phyloP scores from a whole-genome alignment of 2,888 invertebrate genomes.

The Mimumesa dahlbomi region DNA sequence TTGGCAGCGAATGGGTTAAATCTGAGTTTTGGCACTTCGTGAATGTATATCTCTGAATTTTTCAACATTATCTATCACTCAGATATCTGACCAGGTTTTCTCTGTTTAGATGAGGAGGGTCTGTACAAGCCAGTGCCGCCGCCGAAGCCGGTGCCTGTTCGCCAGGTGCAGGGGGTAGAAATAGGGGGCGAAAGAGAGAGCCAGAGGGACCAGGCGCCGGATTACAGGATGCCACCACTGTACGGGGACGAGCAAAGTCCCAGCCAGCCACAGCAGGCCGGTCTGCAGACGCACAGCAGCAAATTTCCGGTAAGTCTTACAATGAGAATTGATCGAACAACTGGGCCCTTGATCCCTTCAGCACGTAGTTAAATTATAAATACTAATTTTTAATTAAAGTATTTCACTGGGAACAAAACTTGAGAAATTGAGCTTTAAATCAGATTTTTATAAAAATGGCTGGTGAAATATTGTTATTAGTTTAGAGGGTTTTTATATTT shows the following conservation, averaged over 20 bases:
- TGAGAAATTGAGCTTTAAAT: too few relatives aligned
- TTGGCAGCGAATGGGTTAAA: too few relatives aligned
- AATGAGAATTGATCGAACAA: not conserved
- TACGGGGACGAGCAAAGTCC: constrained; percentile 80
- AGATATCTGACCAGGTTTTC: constrained; percentile 3
- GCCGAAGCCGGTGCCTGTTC: constrained; percentile 83
- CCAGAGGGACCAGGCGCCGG: constrained; percentile 66
- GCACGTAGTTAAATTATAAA: too few relatives aligned
- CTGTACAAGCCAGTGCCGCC: constrained; percentile 84
- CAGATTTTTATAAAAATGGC: too few relatives aligned
- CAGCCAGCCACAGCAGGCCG: constrained; percentile 79
- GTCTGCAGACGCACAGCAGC: constrained; percentile 88
- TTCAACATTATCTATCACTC: not conserved
- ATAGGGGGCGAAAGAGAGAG: constrained; percentile 50
- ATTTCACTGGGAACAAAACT: too few relatives aligned
- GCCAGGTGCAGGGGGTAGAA: constrained; percentile 82
- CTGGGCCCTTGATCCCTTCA: too few relatives aligned
- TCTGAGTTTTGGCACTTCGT: too few relatives aligned
- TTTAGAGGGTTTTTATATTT: too few relatives aligned
- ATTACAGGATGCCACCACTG: constrained; percentile 78
- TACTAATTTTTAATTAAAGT: too few relatives aligned
- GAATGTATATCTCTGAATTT: too few relatives aligned
- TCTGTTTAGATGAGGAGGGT: constrained; percentile 81
- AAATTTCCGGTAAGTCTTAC: constrained; percentile 87
- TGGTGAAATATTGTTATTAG: too few relatives aligned